Percentiles rank a stretch among this genome's conserved stretches.
phyloP scores from a whole-genome alignment of 23 tunicate species.

The Pegea sp. region DNA sequence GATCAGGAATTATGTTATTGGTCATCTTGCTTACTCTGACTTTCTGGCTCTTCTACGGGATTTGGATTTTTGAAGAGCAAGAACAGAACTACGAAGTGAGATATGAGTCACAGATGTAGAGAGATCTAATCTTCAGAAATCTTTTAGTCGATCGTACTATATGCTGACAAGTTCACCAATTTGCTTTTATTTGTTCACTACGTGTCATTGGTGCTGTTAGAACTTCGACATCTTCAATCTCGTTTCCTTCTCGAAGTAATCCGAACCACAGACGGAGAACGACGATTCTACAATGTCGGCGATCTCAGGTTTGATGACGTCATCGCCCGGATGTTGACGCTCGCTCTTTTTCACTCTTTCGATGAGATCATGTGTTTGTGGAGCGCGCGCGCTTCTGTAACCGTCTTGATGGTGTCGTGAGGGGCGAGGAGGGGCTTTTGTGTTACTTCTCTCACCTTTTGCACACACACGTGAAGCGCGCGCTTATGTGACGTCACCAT shows the following conservation, averaged over 20 bases:
- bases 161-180: constrained; percentile 60
- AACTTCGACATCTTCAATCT: constrained; percentile 55
- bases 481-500: no score
- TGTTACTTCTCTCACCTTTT: no score
- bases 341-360: no score
- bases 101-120: background rate
- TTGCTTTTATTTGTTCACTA: constrained; percentile 80
- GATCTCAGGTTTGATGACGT: constrained; percentile 51
- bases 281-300: constrained; percentile 83
- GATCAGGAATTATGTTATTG: constrained; percentile 59
- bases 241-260: constrained; percentile 67
- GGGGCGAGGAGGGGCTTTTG: no score
- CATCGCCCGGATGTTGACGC: no score
- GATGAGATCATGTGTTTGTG: no score
- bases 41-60: constrained; percentile 78
- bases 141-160: constrained; percentile 46
- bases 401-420: no score
- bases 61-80: constrained; percentile 39
- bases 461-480: no score
- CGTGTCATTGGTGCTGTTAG: constrained; percentile 60
- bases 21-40: constrained; percentile 56
- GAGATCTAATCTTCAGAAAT: background rate
- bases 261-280: constrained; percentile 82
- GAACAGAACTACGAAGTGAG: constrained; percentile 21
- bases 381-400: no score